Evolutionary conservation across 2,797 vertebrate genomes (phyloP).

Genomic region (Rhynchotus rufescens): DNA sequence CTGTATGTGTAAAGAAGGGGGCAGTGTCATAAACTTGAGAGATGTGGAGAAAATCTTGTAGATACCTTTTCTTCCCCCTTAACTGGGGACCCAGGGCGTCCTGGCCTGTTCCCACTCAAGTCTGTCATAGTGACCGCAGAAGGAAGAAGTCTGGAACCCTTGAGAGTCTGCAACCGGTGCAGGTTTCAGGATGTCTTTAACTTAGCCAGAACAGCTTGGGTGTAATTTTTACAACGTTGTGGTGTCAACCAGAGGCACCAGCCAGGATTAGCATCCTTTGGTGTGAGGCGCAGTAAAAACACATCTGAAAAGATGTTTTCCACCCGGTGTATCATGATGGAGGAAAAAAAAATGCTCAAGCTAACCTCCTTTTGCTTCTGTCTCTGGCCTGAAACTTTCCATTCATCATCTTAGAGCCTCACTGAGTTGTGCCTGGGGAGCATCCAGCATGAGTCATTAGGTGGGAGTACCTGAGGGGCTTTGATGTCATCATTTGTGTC

Average conservation of each 20-base stretch:
- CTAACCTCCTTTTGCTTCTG: background rate
- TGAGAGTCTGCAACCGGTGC: background rate
- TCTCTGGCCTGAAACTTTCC: background rate
- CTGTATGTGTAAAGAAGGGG: background rate
- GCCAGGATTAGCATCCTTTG: background rate
- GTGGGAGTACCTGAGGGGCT: background rate
- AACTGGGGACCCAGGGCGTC: background rate
- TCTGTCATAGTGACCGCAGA: background rate
- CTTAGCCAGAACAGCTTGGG: background rate
- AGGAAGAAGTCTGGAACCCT: background rate
- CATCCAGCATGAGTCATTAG: background rate
- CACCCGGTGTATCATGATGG: background rate
- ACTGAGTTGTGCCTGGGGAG: background rate
- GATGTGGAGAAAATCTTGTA: background rate
- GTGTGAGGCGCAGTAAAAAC: conserved; percentile 2
- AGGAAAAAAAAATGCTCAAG: background rate
- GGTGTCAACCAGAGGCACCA: background rate
- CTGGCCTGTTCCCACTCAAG: background rate
- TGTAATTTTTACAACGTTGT: background rate
- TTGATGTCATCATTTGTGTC: background rate
- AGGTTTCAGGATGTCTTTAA: background rate
- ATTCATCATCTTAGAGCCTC: background rate
- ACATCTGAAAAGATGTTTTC: background rate
- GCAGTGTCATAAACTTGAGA: background rate
- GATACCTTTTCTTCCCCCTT: background rate